phyloP scores from a whole-genome alignment of 2,797 vertebrate genomes.

The Adrianichthys oophorus region DNA sequence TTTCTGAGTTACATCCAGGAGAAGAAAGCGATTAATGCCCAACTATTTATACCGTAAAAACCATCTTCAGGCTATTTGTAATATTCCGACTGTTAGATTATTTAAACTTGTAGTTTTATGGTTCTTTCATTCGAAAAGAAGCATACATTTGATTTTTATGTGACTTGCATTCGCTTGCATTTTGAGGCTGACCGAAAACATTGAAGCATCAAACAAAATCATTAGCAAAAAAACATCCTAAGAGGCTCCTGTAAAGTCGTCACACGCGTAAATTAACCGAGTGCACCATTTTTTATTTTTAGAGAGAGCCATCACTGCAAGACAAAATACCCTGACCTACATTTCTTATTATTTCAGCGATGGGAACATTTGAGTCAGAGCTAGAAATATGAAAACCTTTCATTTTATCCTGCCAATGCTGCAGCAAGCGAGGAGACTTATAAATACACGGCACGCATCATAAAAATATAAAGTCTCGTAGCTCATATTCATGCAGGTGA shows the following conservation, averaged over 20 bases:
- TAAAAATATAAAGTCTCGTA: slow-evolving; percentile 28
- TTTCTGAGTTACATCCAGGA: slow-evolving; percentile 15
- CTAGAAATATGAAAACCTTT: slow-evolving; percentile 45
- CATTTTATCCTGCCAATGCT: slow-evolving; percentile 29
- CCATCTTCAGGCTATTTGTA: slow-evolving; percentile 9
- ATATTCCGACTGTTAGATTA: slow-evolving; percentile 12
- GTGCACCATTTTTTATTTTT: slow-evolving; percentile 6
- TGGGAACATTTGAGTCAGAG: slow-evolving; percentile 29
- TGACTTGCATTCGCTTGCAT: slow-evolving; percentile 27
- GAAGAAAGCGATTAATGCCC: neutral
- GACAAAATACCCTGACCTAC: slow-evolving; percentile 43
- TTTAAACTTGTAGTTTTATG: slow-evolving; percentile 12
- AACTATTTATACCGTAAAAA: slow-evolving; percentile 14
- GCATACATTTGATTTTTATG: slow-evolving; percentile 37
- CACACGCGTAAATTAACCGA: neutral
- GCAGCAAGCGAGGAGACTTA: slow-evolving; percentile 19
- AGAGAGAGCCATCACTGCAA: slow-evolving; percentile 10
- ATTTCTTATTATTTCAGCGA: slow-evolving; percentile 39
- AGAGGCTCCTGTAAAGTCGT: neutral
- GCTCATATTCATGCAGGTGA: slow-evolving; percentile 30
- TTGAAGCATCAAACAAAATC: neutral
- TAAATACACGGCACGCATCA: slow-evolving; percentile 36
- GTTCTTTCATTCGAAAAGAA: slow-evolving; percentile 43
- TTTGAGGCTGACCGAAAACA: slow-evolving; percentile 8
- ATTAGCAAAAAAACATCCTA: slow-evolving; percentile 1